Percentiles rank a stretch among this genome's conserved stretches.
These are phyloP conservation scores for Hesperophylax magnus DNA, from an alignment of 1,140 invertebrate species.

Conservation along the genomic window DNA sequence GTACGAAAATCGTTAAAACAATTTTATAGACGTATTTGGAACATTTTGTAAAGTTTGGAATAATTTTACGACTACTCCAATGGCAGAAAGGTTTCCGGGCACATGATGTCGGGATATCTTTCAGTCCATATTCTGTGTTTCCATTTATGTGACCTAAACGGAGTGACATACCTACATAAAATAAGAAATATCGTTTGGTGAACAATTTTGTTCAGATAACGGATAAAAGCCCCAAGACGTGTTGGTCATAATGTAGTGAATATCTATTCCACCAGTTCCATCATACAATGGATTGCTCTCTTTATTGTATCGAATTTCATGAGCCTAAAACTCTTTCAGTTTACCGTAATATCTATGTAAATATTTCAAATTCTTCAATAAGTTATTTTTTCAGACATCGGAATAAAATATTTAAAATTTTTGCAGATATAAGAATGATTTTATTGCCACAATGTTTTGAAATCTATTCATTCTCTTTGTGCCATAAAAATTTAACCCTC, in stretches of 20 bases:
- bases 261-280: background rate
- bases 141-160: background rate
- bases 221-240: conserved; percentile 10
- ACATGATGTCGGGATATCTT: background rate
- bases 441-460: too few species aligned
- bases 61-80: background rate
- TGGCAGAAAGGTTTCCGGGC: background rate
- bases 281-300: background rate
- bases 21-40: too few species aligned
- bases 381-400: too few species aligned
- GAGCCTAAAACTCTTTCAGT: conserved; percentile 2
- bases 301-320: conserved; percentile 7
- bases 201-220: conserved; percentile 10
- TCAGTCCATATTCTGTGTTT: conserved; percentile 1
- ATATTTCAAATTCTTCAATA: too few species aligned
- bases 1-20: too few species aligned
- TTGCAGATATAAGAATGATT: too few species aligned
- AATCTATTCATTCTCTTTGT: too few species aligned
- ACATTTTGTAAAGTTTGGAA: background rate
- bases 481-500: too few species aligned
- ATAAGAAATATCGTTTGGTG: conserved; percentile 12
- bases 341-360: background rate
- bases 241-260: background rate
- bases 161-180: conserved; percentile 1
- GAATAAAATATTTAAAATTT: too few species aligned